phyloP scores from a whole-genome alignment of 2,113 vertebrate species.

The Leucosticte australis region DNA sequence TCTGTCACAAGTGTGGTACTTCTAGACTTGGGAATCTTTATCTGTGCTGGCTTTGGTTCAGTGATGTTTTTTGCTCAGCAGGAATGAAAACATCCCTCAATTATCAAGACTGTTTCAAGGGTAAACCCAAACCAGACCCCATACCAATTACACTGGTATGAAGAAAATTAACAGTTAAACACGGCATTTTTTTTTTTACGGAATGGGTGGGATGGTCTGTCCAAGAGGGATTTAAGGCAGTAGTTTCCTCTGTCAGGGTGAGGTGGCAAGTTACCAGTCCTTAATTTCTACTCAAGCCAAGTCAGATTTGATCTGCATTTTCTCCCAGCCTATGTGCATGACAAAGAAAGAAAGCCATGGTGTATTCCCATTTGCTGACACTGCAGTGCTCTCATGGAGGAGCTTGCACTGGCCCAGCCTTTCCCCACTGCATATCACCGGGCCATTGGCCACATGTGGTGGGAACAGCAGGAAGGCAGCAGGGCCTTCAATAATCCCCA shows the following conservation, averaged over 20 bases:
- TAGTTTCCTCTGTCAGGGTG: not conserved
- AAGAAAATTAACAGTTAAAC: not conserved
- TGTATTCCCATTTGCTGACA: not conserved
- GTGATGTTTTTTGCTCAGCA: not conserved
- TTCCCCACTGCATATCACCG: accelerated
- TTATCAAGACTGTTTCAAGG: not conserved
- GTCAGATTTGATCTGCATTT: not conserved
- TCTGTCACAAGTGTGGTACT: not conserved
- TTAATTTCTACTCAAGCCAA: not conserved
- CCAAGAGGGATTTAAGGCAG: not conserved
- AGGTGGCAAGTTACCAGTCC: not conserved
- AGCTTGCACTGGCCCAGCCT: not conserved
- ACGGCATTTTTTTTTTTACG: accelerated
- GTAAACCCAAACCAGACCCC: not conserved
- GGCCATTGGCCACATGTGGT: not conserved
- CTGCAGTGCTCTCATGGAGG: not conserved
- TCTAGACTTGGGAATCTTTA: not conserved
- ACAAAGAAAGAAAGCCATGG: not conserved
- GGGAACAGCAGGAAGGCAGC: not conserved
- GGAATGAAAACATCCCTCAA: not conserved
- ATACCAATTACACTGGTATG: not conserved
- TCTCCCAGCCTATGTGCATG: not conserved
- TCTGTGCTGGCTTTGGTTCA: not conserved
- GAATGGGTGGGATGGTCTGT: accelerated
- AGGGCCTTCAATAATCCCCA: not conserved